Conservation (phyloP, 2,797 vertebrate species). For the Coregonus ussuriensis region DNA sequence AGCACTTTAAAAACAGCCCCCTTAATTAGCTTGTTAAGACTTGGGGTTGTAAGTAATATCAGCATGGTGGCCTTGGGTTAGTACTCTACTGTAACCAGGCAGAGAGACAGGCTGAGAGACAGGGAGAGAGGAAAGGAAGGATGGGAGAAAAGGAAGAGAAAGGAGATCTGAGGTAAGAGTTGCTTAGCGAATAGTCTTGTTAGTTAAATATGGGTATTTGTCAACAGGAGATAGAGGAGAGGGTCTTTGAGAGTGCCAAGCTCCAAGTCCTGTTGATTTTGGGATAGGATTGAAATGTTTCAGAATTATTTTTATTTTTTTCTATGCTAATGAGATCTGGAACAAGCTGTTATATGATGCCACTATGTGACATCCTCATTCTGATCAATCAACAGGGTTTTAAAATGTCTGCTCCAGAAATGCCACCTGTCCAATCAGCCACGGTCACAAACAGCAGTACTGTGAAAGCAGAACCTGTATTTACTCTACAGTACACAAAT, state of each 20-base stretch:
- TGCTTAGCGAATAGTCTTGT: conserved; percentile 33
- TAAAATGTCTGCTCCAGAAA: neutral
- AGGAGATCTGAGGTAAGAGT: conserved; percentile 19
- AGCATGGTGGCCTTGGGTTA: conserved; percentile 51
- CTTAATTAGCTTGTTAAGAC: conserved; percentile 74
- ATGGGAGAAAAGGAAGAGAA: conserved; percentile 30
- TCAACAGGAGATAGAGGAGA: conserved; percentile 19
- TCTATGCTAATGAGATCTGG: conserved; percentile 68
- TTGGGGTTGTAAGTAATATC: conserved; percentile 55
- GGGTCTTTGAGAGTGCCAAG: conserved; percentile 52
- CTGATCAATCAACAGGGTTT: conserved; percentile 55
- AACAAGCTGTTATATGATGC: conserved; percentile 54
- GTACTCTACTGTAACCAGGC: conserved; percentile 28
- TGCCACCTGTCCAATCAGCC: conserved; percentile 67
- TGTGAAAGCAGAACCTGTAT: neutral
- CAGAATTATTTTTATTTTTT: conserved; percentile 17
- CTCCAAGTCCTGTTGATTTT: conserved; percentile 56
- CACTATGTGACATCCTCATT: conserved; percentile 56
- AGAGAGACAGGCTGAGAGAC: neutral
- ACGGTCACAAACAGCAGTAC: conserved; percentile 59
- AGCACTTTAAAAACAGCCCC: conserved; percentile 66
- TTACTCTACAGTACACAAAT: neutral
- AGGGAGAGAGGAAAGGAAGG: neutral
- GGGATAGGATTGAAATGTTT: conserved; percentile 63
- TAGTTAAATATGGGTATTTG: conserved; percentile 35